Conservation (phyloP, 2,888 invertebrate genomes). For the Eupithecia vulgata region DNA sequence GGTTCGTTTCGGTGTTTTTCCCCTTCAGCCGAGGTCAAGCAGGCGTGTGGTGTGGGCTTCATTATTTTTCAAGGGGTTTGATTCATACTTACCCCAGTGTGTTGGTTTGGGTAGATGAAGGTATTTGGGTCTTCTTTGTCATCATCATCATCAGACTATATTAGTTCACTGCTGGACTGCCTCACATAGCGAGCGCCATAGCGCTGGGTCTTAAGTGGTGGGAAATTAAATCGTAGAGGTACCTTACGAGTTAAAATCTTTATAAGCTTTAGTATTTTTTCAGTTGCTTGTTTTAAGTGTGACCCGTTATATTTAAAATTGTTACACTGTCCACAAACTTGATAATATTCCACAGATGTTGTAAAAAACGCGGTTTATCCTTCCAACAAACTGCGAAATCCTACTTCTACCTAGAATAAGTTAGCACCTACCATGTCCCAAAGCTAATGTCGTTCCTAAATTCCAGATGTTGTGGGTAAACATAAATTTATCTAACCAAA, state of each 20-base stretch:
- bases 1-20: slow-evolving; percentile 44
- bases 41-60: slow-evolving; percentile 30
- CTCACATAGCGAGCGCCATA: too few species aligned
- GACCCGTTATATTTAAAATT: not conserved
- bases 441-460: not conserved
- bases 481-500: not conserved
- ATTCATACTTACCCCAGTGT: slow-evolving; percentile 14
- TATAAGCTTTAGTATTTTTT: too few species aligned
- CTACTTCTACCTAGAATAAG: not conserved
- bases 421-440: not conserved
- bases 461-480: not conserved
- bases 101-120: slow-evolving; percentile 1
- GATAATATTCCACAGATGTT: not conserved
- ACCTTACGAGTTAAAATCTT: not conserved
- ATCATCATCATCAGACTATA: too few species aligned
- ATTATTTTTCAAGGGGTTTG: slow-evolving; percentile 36
- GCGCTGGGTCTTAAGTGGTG: not conserved
- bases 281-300: not conserved
- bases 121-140: too few species aligned
- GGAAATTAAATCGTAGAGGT: not conserved
- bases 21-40: slow-evolving; percentile 47
- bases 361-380: too few species aligned
- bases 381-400: not conserved
- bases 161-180: too few species aligned
- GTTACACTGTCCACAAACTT: not conserved